A percentile compares a stretch with the other conserved stretches of the same genome.
These are phyloP conservation scores for Nylanderia fulva DNA, from an alignment of 1,140 invertebrate genomes.

Conservation along the genomic window DNA sequence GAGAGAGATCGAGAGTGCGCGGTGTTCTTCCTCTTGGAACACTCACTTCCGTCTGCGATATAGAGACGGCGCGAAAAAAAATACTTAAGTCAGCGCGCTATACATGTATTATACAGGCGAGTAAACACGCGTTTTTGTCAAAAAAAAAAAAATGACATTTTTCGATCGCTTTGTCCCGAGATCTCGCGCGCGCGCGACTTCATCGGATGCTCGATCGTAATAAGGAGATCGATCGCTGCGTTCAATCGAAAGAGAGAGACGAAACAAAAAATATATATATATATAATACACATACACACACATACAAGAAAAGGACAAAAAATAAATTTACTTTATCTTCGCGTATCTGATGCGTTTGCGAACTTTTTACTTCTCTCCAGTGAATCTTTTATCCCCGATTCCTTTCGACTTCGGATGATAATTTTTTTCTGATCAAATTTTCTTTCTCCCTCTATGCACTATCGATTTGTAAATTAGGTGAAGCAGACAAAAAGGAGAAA, in stretches of 20 bases:
- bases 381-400: not conserved
- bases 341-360: not conserved
- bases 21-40: not conserved
- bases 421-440: too few species aligned
- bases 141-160: too few species aligned
- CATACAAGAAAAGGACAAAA: conserved; percentile 22
- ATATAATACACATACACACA: not conserved
- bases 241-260: not conserved
- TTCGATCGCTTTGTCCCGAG: too few species aligned
- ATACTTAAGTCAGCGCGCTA: too few species aligned
- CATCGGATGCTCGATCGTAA: not conserved
- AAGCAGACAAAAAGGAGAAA: not conserved
- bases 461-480: conserved; percentile 4
- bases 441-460: too few species aligned
- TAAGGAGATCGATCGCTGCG: not conserved
- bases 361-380: too few species aligned
- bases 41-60: not conserved
- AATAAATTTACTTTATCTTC: conserved; percentile 58
- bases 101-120: too few species aligned
- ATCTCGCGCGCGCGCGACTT: too few species aligned
- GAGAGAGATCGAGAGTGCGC: not conserved
- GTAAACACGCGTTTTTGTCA: too few species aligned
- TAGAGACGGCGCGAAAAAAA: not conserved
- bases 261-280: conserved; percentile 14
- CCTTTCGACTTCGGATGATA: not conserved